Conservation (phyloP, 2,113 vertebrate genomes). For the Pontoporia blainvillei region DNA sequence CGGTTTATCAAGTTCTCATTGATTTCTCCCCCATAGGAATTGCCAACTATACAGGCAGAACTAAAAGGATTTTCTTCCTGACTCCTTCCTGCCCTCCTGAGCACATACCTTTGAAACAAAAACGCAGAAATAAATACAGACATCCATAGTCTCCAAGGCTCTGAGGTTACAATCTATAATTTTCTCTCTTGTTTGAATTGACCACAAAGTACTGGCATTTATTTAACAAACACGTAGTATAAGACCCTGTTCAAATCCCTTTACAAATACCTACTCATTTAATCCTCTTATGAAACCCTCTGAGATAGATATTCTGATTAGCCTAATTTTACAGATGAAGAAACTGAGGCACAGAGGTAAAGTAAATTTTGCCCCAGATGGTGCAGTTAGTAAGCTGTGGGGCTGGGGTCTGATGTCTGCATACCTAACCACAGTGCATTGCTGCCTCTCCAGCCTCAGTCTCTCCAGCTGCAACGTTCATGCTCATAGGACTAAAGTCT, state of each 20-base stretch:
- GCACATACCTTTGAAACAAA: slow-evolving; percentile 37
- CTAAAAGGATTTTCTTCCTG: slow-evolving; percentile 47
- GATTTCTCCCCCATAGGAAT: slow-evolving; percentile 39
- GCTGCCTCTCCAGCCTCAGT: accelerated
- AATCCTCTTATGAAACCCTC: neutral
- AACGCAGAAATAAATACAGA: slow-evolving; percentile 8
- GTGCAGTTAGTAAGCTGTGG: no score
- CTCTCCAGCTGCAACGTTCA: accelerated
- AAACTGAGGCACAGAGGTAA: neutral
- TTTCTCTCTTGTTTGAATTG: slow-evolving; percentile 18
- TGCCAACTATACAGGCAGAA: neutral
- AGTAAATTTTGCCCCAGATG: neutral
- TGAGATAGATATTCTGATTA: neutral
- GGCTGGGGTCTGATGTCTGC: neutral
- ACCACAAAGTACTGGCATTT: neutral
- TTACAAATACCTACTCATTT: neutral
- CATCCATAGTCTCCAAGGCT: neutral
- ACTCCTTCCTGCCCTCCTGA: neutral
- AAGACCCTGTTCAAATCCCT: neutral
- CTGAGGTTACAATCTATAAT: neutral
- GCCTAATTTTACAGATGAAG: neutral
- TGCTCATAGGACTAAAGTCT: no score
- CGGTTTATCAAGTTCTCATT: slow-evolving; percentile 53
- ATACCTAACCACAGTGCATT: accelerated
- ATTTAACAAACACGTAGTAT: neutral